Conservation (phyloP, 2,888 invertebrate species). For the Marronus borbonicus region DNA sequence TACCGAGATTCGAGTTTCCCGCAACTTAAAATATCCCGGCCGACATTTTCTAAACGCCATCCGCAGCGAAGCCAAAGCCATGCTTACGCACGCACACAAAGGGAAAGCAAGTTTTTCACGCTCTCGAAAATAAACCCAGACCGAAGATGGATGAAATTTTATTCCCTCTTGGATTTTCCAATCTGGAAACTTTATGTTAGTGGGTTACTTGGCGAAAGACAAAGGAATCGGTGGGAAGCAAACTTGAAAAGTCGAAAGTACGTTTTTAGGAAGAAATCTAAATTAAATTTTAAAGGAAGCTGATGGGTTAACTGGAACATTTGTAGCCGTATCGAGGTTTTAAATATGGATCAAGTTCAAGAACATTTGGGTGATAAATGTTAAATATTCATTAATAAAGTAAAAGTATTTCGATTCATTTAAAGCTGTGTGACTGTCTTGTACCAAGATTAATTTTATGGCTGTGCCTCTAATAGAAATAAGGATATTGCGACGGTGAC, state of each 20-base stretch:
- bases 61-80: not conserved
- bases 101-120: not conserved
- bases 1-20: not conserved
- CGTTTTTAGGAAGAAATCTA: not conserved
- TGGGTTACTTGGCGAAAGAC: not conserved
- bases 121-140: not conserved
- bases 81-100: not conserved
- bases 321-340: no score
- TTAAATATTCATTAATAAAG: no score
- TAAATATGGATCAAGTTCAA: no score
- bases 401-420: no score
- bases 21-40: not conserved
- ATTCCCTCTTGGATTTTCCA: slow-evolving; percentile 5
- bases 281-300: not conserved
- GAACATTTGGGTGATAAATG: no score
- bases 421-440: no score
- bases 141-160: not conserved
- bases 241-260: not conserved
- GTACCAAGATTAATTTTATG: no score
- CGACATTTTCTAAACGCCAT: not conserved
- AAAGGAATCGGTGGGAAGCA: not conserved
- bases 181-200: not conserved
- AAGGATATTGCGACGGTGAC: no score
- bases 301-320: not conserved
- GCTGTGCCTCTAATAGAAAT: no score